These are phyloP conservation scores for Trissolcus japonicus DNA, from an alignment of 2,888 invertebrate species.

Conservation along the genomic window DNA sequence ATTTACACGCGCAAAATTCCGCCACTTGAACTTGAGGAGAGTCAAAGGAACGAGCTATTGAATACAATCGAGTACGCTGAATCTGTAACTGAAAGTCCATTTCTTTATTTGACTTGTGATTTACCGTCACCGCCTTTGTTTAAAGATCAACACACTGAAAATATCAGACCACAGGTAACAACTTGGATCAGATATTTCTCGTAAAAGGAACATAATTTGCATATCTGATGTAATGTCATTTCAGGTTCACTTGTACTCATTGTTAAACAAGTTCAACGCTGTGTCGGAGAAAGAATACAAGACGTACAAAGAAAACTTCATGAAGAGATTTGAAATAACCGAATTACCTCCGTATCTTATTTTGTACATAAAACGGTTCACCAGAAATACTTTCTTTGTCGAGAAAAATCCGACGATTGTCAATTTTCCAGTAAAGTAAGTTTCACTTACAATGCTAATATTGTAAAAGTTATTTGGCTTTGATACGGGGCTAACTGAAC, in stretches of 20 bases:
- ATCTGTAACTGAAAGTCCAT: conserved; percentile 92
- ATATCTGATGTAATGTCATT: conserved; percentile 62
- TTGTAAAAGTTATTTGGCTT: background rate
- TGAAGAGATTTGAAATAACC: conserved; percentile 97
- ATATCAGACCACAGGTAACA: conserved; percentile 96
- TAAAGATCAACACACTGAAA: conserved; percentile 97
- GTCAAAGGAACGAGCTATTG: conserved; percentile 87
- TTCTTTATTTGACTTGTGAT: conserved; percentile 97
- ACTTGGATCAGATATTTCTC: conserved; percentile 12
- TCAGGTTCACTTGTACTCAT: conserved; percentile 93
- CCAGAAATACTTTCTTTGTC: conserved; percentile 98
- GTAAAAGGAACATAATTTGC: background rate
- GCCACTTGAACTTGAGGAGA: conserved; percentile 93
- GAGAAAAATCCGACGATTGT: conserved; percentile 99
- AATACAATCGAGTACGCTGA: conserved; percentile 92
- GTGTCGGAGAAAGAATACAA: conserved; percentile 97
- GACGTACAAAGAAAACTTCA: conserved; percentile 98
- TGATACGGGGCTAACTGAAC: background rate
- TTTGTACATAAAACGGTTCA: conserved; percentile 97
- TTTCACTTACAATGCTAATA: conserved; percentile 34
- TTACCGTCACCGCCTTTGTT: conserved; percentile 97
- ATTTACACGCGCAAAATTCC: conserved; percentile 95
- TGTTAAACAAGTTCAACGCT: conserved; percentile 97
- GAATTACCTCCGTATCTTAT: conserved; percentile 95
- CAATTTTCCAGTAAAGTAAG: conserved; percentile 99